Evolutionary conservation across 2,113 vertebrate species (phyloP).

Genomic region (Falco punctatus): DNA sequence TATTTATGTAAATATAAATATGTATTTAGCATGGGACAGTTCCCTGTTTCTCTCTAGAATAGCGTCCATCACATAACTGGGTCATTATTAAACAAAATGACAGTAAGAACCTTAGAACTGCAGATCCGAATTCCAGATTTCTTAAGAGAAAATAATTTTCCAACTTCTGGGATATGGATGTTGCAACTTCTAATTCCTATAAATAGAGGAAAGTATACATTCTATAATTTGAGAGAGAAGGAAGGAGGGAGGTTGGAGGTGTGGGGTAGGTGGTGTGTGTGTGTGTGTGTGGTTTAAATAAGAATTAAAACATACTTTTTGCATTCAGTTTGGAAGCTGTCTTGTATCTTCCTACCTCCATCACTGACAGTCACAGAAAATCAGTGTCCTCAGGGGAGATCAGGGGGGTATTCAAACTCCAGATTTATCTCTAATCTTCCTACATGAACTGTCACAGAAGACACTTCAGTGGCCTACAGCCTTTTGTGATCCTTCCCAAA

Average conservation of each 20-base stretch:
- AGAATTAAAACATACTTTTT: background rate
- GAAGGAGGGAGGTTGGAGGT: too few species aligned
- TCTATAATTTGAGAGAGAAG: too few species aligned
- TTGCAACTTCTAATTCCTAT: background rate
- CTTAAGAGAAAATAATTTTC: background rate
- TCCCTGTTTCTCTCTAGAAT: background rate
- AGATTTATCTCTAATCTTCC: background rate
- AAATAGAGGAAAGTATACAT: background rate
- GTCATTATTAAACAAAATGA: background rate
- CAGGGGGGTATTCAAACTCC: background rate
- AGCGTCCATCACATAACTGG: background rate
- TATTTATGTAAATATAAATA: background rate
- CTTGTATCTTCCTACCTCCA: background rate
- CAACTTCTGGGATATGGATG: background rate
- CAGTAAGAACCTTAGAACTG: background rate
- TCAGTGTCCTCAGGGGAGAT: background rate
- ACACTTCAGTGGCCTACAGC: background rate
- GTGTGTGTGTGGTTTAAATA: background rate
- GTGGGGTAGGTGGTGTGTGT: too few species aligned
- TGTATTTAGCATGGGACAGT: background rate
- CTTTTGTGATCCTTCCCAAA: background rate
- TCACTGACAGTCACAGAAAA: background rate
- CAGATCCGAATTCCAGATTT: background rate
- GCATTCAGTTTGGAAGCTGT: background rate
- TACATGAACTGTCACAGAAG: background rate